Conservation (phyloP, 2,797 vertebrate genomes). For the Eurystomus glaucurus region DNA sequence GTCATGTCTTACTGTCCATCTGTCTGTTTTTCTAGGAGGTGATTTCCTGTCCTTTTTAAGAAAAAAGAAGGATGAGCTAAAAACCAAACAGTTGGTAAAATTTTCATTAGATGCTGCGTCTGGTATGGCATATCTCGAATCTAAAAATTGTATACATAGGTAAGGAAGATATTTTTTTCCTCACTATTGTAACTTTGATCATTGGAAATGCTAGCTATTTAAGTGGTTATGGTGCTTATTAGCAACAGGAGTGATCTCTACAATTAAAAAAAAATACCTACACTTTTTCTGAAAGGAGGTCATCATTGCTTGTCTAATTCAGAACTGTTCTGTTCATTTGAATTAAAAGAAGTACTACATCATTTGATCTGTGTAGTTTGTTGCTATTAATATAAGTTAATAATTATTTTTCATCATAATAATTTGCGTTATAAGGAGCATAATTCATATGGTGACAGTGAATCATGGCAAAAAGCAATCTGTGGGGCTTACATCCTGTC, state of each 20-base stretch:
- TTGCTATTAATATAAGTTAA: neutral
- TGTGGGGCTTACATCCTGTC: neutral
- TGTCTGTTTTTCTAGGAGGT: slow-evolving; percentile 87
- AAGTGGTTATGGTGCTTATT: neutral
- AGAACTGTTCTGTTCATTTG: neutral
- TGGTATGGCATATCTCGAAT: slow-evolving; percentile 96
- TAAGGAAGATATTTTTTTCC: slow-evolving; percentile 71
- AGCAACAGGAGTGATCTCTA: neutral
- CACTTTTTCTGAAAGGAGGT: neutral
- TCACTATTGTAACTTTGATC: neutral
- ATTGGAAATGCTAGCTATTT: neutral
- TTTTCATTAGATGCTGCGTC: slow-evolving; percentile 94
- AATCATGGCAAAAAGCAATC: neutral
- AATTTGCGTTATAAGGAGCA: neutral
- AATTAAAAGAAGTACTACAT: neutral
- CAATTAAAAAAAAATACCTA: fast-evolving
- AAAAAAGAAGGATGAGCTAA: slow-evolving; percentile 97
- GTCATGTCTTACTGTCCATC: slow-evolving; percentile 48
- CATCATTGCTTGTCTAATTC: neutral
- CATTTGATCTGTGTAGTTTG: neutral
- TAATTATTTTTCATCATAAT: neutral
- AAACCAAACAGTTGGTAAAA: slow-evolving; percentile 93
- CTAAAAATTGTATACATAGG: slow-evolving; percentile 98
- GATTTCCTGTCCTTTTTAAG: slow-evolving; percentile 96
- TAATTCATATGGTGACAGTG: neutral